These are phyloP conservation scores for Antechinus flavipes DNA, from an alignment of 2,113 vertebrate genomes.

Conservation along the genomic window DNA sequence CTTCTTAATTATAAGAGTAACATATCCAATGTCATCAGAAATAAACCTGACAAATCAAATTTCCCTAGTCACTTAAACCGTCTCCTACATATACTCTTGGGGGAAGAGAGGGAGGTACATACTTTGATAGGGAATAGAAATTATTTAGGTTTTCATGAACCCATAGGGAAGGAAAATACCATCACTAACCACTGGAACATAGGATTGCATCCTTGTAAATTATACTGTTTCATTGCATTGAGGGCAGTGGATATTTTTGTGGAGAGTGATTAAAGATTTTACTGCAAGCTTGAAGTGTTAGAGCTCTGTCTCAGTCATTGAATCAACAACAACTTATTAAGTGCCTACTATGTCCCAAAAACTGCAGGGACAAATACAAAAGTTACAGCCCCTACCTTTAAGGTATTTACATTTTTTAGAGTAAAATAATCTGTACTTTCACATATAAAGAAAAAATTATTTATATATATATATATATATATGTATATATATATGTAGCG, in stretches of 20 bases:
- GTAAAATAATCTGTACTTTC: background rate
- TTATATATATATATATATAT: background rate
- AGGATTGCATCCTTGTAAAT: background rate
- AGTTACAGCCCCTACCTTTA: background rate
- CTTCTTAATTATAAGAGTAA: conserved; percentile 81
- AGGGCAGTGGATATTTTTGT: background rate
- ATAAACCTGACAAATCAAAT: conserved; percentile 55
- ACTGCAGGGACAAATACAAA: background rate
- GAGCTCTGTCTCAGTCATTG: background rate
- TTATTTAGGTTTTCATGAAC: conserved; percentile 33
- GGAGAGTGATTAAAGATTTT: background rate
- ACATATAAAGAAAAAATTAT: background rate
- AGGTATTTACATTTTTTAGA: background rate
- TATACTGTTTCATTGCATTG: background rate
- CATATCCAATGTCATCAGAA: conserved; percentile 60
- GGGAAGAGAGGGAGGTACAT: conserved; percentile 27
- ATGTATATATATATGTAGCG: too few species aligned
- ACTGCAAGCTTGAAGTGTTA: background rate
- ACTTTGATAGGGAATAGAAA: conserved; percentile 44
- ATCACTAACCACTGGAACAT: conserved; percentile 10
- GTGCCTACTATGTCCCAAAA: background rate
- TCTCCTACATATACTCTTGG: conserved; percentile 65
- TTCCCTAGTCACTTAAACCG: background rate
- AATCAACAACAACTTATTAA: background rate
- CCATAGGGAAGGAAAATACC: conserved; percentile 14